phyloP scores from a whole-genome alignment of 92 coral and sea anemone species.

The Pocillopora grandis region DNA sequence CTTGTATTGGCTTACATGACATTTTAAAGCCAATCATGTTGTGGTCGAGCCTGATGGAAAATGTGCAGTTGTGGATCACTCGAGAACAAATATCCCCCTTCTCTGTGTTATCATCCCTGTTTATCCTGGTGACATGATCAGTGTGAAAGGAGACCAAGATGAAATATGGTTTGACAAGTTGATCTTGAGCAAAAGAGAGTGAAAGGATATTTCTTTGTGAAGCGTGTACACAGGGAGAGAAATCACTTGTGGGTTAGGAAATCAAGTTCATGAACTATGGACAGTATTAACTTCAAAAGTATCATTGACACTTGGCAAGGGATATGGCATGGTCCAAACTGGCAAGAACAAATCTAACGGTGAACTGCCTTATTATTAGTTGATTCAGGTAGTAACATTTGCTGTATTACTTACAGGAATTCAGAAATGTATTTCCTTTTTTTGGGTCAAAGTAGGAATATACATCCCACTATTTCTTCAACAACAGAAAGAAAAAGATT shows the following conservation, averaged over 20 bases:
- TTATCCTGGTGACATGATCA: constrained; percentile 24
- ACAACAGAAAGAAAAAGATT: no score
- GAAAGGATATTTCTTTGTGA: constrained; percentile 39
- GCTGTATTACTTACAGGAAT: no score
- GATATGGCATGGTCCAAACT: no score
- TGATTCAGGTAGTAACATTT: no score
- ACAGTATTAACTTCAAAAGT: constrained; percentile 20
- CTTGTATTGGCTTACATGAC: constrained; percentile 30
- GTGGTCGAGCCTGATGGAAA: constrained; percentile 32
- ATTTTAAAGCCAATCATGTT: constrained; percentile 33
- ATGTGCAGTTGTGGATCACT: constrained; percentile 40
- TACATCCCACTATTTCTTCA: no score
- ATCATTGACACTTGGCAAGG: constrained; percentile 2
- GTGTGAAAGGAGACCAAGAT: constrained; percentile 42
- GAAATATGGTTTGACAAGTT: constrained; percentile 19
- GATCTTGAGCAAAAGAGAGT: constrained; percentile 23
- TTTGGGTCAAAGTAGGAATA: no score
- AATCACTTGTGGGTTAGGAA: constrained; percentile 45
- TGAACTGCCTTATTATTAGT: no score
- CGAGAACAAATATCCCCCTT: constrained; percentile 27
- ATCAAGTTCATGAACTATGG: constrained; percentile 35
- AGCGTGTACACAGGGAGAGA: constrained; percentile 26
- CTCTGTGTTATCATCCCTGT: constrained; percentile 29
- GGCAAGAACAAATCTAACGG: no score
- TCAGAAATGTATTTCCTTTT: no score